These are phyloP conservation scores for Phycodurus eques DNA, from an alignment of 2,113 vertebrate genomes.

Conservation along the genomic window DNA sequence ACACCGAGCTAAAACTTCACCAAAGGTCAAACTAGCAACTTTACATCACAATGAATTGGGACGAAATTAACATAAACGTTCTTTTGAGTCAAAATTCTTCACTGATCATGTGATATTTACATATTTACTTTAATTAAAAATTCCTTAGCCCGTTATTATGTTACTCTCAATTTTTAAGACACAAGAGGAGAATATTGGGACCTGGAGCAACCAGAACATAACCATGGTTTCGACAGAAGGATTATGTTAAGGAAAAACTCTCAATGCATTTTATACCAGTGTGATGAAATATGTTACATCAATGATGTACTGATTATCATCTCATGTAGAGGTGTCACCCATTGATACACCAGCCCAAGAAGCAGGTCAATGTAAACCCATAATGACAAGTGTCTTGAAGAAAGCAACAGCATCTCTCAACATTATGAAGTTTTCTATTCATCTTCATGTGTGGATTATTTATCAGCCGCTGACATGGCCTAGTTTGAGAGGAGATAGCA, in stretches of 20 bases:
- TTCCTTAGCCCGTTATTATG: too few species aligned
- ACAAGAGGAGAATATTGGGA: too few species aligned
- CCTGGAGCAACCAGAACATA: not conserved
- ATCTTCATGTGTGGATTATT: constrained; percentile 70
- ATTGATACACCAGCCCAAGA: constrained; percentile 13
- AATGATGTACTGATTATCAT: constrained; percentile 19
- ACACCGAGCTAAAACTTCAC: too few species aligned
- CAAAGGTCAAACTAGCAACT: too few species aligned
- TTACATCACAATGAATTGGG: too few species aligned
- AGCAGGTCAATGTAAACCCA: constrained; percentile 14
- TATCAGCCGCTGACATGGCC: constrained; percentile 63
- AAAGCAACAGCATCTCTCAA: constrained; percentile 39
- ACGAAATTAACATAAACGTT: too few species aligned
- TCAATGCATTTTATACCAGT: not conserved
- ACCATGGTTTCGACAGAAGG: not conserved
- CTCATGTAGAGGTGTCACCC: constrained; percentile 6
- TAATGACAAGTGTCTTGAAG: constrained; percentile 36
- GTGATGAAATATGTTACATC: constrained; percentile 9
- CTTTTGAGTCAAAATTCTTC: too few species aligned
- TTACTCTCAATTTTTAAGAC: too few species aligned
- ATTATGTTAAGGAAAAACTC: not conserved
- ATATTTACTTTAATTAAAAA: too few species aligned
- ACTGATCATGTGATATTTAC: too few species aligned
- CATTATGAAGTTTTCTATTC: constrained; percentile 56
- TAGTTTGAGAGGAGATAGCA: constrained; percentile 48